Evolutionary conservation across 2,888 invertebrate genomes (phyloP), one percentile per base, ranked within the genome.

Genomic region (Bhutanitis thaidina): DNA sequence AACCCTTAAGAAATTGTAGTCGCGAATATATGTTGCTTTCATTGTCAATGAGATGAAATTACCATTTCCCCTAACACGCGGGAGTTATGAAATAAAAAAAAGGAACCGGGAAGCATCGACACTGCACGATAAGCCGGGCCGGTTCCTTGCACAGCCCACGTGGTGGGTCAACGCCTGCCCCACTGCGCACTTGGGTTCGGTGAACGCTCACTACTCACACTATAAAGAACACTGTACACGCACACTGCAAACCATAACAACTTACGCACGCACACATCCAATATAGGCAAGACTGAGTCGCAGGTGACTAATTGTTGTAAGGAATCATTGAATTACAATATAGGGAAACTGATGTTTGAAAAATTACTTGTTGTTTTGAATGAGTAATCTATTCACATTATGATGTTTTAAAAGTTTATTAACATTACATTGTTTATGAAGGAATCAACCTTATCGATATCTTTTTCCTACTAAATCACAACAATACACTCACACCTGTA

Each of bases 101-200:
- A 56, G 60, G 58, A 60, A 57, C 56, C 60, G 62, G 60, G 61
- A 63, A 62, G 58, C 59, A 27, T 44, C 65, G 56, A 53, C 43
- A 52, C 58, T 56, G 56, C 55, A 53, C 72, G 77, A 78, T 78
- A 78, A 79, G 70, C 63, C 67, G 61, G 54, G 63, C 60, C 63
- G 63, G 70, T 69, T 70, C 67, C 70, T 59, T 45, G 44, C 61
- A 61, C 72, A 61, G 62, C 81, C 86, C 87, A 87, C 86, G 87
- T 88, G 87, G 84, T 79, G 67, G 52, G 52, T 52, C 87, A 87
- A 84, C 74, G 87, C 29, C 80, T 88, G 87, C 77, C 84, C 85
- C 81, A 88, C 82, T 88, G 85, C 77, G 78, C 74, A 65, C 58
- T 59, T 53, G 73, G 71, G 85, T 79, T 85, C 84, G 77, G 57